Base-by-base conservation (phyloP, 2,113 vertebrate species). In the Plecotus auritus region DNA sequence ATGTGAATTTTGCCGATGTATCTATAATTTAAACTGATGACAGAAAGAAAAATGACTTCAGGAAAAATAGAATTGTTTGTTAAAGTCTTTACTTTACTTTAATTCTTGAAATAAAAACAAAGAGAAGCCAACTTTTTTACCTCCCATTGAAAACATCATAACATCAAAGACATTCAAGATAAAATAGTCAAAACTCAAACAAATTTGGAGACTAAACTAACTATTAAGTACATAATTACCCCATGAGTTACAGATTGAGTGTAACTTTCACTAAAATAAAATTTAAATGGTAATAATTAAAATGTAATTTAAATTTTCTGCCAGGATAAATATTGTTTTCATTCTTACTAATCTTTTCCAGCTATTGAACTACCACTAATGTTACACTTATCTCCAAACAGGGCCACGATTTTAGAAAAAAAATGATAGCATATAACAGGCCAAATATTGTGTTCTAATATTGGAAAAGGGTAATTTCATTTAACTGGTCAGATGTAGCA, bases 271-370 rank as follows among this genome's bases (percentile, higher is more conserved):
- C n/a, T 77, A 56, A 93, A 91, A 82, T 88, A 88, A 92, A 78
- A 83, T 81, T 90, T 90, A 92, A 92, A 45, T 88, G 51, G 77
- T 45, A 93, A 85, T 56, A 95, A 93, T 93, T 91, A 91, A 95
- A 96, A 89, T 78, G 45, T 82, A 93, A 86, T 87, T 90, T 74
- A 73, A 85, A 89, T 95, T 95, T 91, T 93, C 42, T 47, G 56
- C 61, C 61, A 95, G 94, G 69, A 83, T 23, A 82, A 95, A 83
- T 91, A 84, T 54, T 95, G 51, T 95, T 94, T 95, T 85, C 54
- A 86, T 93, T 96, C 69, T 93, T 93, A 20, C 56, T 95, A 88
- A 95, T 95, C 90, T 93, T 91, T 93, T 94, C 90, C 85, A 95
- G 78, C 66, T 82, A 45, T 97, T 91, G 73, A 85, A 89, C 73